phyloP scores from a whole-genome alignment of 1,140 invertebrate species.

The Cyphomyrmex costatus region DNA sequence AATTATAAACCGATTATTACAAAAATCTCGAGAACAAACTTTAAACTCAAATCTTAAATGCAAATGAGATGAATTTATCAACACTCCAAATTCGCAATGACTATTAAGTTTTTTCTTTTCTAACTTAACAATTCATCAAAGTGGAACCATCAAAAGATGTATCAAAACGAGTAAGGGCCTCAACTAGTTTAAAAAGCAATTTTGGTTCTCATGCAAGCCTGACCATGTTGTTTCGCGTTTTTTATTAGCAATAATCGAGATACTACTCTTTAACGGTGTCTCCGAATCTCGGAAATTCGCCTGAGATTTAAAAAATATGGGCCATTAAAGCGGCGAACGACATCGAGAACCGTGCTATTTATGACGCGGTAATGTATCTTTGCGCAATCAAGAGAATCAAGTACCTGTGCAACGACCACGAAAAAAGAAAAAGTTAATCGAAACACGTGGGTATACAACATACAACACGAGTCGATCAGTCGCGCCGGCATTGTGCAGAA shows the following conservation, averaged over 20 bases:
- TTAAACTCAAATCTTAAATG: not conserved
- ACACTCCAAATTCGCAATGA: not conserved
- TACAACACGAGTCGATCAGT: not conserved
- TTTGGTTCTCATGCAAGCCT: not conserved
- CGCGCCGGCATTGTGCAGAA: not conserved
- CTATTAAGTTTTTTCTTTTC: not conserved
- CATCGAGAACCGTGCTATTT: not conserved
- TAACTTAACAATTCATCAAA: not conserved
- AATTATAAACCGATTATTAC: not conserved
- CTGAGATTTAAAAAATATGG: not conserved
- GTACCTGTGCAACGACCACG: not conserved
- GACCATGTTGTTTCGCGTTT: not conserved
- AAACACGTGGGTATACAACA: constrained; percentile 19
- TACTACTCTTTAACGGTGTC: constrained; percentile 42
- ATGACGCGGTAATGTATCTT: not conserved
- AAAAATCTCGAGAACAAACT: not conserved
- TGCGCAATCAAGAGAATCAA: constrained; percentile 10
- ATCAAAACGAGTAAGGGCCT: not conserved
- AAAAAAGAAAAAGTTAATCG: not conserved
- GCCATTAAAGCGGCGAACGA: constrained; percentile 4
- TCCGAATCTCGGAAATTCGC: constrained; percentile 3
- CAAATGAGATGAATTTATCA: not conserved
- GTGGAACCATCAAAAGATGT: not conserved
- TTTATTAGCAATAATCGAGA: constrained; percentile 55
- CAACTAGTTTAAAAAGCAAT: not conserved